Evolutionary conservation across 2,797 vertebrate genomes (phyloP).

Genomic region (Rhinella marina): DNA sequence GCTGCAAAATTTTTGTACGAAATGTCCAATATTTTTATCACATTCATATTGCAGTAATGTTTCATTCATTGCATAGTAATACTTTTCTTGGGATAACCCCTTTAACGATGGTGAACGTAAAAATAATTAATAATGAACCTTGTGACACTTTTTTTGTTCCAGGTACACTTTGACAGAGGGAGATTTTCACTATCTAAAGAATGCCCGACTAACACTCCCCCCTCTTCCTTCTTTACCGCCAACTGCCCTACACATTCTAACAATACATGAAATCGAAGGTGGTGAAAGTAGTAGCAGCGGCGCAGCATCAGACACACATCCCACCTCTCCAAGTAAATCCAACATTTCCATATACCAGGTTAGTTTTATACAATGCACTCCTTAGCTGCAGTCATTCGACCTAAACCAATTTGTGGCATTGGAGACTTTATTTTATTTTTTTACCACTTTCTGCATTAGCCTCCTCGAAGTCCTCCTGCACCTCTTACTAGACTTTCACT

Average conservation of each 20-base stretch:
- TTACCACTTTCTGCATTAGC: conserved; percentile 11
- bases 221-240: conserved; percentile 77
- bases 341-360: conserved; percentile 96
- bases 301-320: conserved; percentile 79
- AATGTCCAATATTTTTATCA: too few species aligned
- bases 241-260: conserved; percentile 89
- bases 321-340: conserved; percentile 77
- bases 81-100: too few species aligned
- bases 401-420: neutral
- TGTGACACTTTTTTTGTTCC: conserved; percentile 10
- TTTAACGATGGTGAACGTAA: too few species aligned
- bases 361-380: conserved; percentile 8
- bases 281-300: conserved; percentile 83
- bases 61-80: too few species aligned
- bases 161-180: conserved; percentile 98
- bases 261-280: conserved; percentile 92
- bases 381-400: neutral
- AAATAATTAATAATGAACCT: too few species aligned
- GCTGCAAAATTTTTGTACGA: too few species aligned
- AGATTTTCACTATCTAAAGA: conserved; percentile 97
- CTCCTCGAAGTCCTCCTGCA: conserved; percentile 41
- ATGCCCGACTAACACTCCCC: conserved; percentile 92
- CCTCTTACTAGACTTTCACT: conserved; percentile 77
- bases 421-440: neutral
- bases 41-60: too few species aligned